Evolutionary conservation across 2,888 invertebrate genomes (phyloP).

Genomic region (Sinohyriopsis cumingii): DNA sequence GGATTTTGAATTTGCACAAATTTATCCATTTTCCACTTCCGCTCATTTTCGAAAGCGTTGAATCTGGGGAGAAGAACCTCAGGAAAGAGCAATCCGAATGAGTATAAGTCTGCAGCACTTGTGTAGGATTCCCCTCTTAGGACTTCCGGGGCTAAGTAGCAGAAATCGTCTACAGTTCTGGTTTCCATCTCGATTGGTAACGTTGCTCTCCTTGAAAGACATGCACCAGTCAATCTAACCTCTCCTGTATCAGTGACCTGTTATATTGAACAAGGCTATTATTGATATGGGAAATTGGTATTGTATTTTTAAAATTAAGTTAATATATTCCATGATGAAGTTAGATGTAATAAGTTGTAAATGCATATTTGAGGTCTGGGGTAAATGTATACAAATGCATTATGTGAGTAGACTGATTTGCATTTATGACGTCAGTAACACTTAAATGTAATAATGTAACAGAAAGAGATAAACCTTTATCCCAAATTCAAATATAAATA

Average conservation of each 20-base stretch:
- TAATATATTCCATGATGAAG: too few relatives aligned
- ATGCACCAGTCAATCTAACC: constrained; percentile 52
- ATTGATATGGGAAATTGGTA: background rate
- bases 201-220: constrained; percentile 52
- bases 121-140: constrained; percentile 53
- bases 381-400: too few relatives aligned
- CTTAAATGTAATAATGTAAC: background rate
- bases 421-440: too few relatives aligned
- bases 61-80: constrained; percentile 21
- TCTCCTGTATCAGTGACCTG: constrained; percentile 37
- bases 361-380: too few relatives aligned
- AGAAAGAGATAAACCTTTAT: background rate
- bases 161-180: constrained; percentile 40
- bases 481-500: background rate
- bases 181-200: constrained; percentile 40
- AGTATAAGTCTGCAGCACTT: constrained; percentile 57
- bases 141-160: constrained; percentile 62
- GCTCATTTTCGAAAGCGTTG: constrained; percentile 32
- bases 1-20: constrained; percentile 43
- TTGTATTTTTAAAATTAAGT: background rate
- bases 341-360: too few relatives aligned
- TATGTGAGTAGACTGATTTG: too few relatives aligned
- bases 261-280: background rate
- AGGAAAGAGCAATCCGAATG: constrained; percentile 34
- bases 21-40: constrained; percentile 25